phyloP scores from a whole-genome alignment of 1,140 invertebrate genomes.

The Trypoxylus dichotomus region DNA sequence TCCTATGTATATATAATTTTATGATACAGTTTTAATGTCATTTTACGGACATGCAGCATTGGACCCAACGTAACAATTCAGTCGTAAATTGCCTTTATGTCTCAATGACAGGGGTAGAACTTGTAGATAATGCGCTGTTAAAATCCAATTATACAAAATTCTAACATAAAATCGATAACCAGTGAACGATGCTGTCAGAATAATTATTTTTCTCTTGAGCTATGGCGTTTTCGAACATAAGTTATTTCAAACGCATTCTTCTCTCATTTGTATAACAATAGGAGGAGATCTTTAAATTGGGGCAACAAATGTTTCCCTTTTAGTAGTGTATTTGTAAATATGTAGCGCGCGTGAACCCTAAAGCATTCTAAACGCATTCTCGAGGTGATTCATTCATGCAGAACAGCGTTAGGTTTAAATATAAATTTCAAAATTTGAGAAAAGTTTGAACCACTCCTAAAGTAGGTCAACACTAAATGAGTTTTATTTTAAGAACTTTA shows the following conservation, averaged over 20 bases:
- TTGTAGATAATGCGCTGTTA: constrained; percentile 25
- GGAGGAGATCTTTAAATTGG: not conserved
- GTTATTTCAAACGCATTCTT: not conserved
- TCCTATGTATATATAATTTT: constrained; percentile 30
- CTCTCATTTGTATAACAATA: not conserved
- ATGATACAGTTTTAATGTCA: constrained; percentile 25
- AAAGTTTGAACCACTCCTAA: too few species aligned
- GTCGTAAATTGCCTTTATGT: constrained; percentile 25
- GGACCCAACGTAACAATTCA: not conserved
- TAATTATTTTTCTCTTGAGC: not conserved
- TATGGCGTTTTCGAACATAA: not conserved
- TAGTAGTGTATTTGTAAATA: not conserved
- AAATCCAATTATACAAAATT: constrained; percentile 25
- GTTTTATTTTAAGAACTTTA: too few species aligned
- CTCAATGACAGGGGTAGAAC: constrained; percentile 13
- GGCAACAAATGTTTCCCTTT: not conserved
- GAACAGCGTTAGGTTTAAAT: too few species aligned
- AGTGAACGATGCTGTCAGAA: not conserved
- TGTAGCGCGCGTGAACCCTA: not conserved
- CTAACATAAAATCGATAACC: constrained; percentile 15
- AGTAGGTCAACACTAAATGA: too few species aligned
- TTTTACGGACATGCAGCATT: not conserved
- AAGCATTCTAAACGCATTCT: not conserved
- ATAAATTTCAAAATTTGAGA: too few species aligned
- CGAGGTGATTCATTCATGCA: too few species aligned